phyloP scores from a whole-genome alignment of 2,113 vertebrate genomes.

The Sciurus niger region DNA sequence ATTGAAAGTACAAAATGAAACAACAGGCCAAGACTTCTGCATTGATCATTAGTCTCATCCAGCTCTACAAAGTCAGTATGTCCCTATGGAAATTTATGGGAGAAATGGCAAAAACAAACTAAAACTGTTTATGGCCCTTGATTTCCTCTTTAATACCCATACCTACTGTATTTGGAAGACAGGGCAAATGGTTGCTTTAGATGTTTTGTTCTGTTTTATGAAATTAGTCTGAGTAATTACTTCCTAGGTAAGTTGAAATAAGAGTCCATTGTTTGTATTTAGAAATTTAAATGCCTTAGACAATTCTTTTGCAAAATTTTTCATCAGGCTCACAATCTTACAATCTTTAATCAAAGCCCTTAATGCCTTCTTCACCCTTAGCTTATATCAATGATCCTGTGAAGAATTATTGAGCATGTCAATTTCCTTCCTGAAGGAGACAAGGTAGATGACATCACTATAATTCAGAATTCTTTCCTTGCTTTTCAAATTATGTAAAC shows the following conservation, averaged over 20 bases:
- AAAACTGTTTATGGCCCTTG: background rate
- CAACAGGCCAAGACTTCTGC: background rate
- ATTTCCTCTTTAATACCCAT: background rate
- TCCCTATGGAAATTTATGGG: background rate
- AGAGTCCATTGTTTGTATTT: background rate
- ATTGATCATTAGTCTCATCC: background rate
- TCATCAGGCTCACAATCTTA: background rate
- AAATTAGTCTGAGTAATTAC: background rate
- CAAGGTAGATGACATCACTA: background rate
- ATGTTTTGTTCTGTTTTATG: background rate
- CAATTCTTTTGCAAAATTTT: background rate
- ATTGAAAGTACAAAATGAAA: background rate
- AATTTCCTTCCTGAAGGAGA: background rate
- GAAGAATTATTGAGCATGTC: background rate
- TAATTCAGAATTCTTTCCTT: background rate
- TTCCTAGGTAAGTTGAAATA: background rate
- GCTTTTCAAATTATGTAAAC: background rate
- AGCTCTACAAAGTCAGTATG: background rate
- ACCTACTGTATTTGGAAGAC: background rate
- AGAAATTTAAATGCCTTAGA: background rate
- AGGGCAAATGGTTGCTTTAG: background rate
- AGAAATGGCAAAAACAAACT: conserved; percentile 1
- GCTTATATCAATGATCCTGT: background rate
- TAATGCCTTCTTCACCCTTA: background rate
- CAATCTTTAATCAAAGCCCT: background rate